Base-by-base conservation (phyloP, 2,888 invertebrate genomes). In the Sinodicranocentrus sp. region DNA sequence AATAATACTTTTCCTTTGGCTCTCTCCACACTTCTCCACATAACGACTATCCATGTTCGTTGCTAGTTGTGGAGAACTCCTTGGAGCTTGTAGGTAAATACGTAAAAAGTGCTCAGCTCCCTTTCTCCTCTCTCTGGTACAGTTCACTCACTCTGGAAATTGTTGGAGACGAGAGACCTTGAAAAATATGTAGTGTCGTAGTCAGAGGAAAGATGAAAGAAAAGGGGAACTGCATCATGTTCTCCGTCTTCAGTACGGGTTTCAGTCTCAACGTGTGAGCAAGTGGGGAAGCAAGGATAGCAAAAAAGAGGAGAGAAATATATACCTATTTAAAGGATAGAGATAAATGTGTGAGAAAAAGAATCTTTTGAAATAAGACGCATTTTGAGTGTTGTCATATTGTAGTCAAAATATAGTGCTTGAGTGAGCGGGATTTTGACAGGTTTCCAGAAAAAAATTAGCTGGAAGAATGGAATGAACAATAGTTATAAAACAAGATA, bases 151-250 rank as follows among this genome's bases (percentile, higher is more conserved):
- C 25, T 25, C 48, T 48, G 48, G 25, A 23, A 6, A 13, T 25
- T 26, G n/a, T 28, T 19, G 63, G 25, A 23, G 17, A 26, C 25
- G 13, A 23, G 63, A 39, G 63, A 63, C 63, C 63, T 63, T 63
- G 63, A 63, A 63, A 63, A 28, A 15, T 33, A 5, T 26, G 26
- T n/a, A n/a, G n/a, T n/a, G n/a, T n/a, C n/a, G 59, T 59, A 23
- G 25, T 59, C 25, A 57, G 39, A 72, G 39, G 28, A 63, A 39
- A 25, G 63, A 28, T 28, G 39, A 28, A 39, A 59, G 59, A 70
- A 54, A 70, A 48, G 5, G 57, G 10, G 21, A 57, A 73, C 72
- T 73, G 72, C 72, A 73, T 73, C 59, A 73, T 61, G 39, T 43
- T 17, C 5, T 44, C 61, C 17, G 19, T n/a, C 72, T 61, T 43